Base-by-base conservation (phyloP, 1,140 invertebrate species). In the Theocolax elegans region DNA sequence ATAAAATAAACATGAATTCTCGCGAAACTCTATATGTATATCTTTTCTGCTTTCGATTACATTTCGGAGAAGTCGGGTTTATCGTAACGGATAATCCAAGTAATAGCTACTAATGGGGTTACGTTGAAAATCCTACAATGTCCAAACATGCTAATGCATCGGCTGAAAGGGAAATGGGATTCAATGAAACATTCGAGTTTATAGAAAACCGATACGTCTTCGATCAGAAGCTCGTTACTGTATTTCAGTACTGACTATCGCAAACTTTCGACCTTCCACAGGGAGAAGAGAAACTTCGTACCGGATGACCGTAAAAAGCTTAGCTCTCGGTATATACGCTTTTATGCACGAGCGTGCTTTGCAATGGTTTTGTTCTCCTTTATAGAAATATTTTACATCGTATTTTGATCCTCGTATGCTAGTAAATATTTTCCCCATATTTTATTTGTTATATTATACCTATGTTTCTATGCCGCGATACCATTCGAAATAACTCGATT, bases 121-220 rank as follows among this genome's bases (percentile, higher is more conserved):
- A 19, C 31, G 9, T 12, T 48, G 62, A 49, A 58, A 64, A 58
- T 70, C 29, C 7, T 59, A 44, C 62, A 60, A 71, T 46, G 54
- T 60, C 56, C 69, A 65, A 59, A 65, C 48, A 66, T 53, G 48
- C 42, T 71, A 71, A 66, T 71, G 56, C 62, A 60, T 51, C 21
- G 40, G 19, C 17, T 58, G 53, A 71, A 71, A 65, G 42, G 53
- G 46, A 58, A 54, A 70, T 64, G 31, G 38, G 31, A 71, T 71
- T 65, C 29, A 56, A 67, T 49, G 56, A 67, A 67, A 59, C 69
- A 66, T 60, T 64, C 46, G 56, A 66, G 54, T 66, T 67, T 67
- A 72, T 72, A 63, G 58, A 67, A 72, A 72, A 72, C 35, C 65
- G 58, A 67, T 72, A 72, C 65, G 38, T 67, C 58, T 67, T 67